Evolutionary conservation across 2,888 invertebrate genomes (phyloP).

Genomic region (Nowickia ferox): DNA sequence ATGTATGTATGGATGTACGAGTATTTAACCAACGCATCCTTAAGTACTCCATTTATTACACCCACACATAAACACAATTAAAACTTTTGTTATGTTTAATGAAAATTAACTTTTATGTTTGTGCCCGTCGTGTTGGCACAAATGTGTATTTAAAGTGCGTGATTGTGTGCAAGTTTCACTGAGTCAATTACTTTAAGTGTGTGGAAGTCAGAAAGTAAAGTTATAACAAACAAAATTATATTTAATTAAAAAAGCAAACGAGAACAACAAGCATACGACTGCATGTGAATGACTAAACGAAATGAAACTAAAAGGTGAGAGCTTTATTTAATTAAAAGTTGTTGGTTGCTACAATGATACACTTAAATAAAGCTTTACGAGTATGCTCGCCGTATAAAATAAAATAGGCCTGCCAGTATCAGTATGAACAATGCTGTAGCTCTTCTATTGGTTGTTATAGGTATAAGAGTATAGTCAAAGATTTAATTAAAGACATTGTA

Average conservation of each 20-base stretch:
- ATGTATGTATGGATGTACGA: too few species aligned
- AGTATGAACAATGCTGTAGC: neutral
- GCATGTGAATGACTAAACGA: neutral
- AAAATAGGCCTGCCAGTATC: neutral
- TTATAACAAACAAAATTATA: constrained; percentile 20
- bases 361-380: neutral
- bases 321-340: constrained; percentile 18
- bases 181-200: constrained; percentile 32
- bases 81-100: constrained; percentile 60
- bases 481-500: too few species aligned
- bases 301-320: constrained; percentile 1
- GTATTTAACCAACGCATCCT: neutral
- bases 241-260: constrained; percentile 36
- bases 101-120: constrained; percentile 63
- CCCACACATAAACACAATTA: constrained; percentile 34
- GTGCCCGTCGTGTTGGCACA: constrained; percentile 10
- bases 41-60: neutral
- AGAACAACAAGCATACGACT: neutral
- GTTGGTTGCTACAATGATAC: too few species aligned
- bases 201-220: constrained; percentile 14
- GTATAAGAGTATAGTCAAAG: too few species aligned
- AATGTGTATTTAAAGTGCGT: constrained; percentile 26
- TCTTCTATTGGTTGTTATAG: neutral
- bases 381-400: neutral
- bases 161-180: neutral